Base-by-base conservation (phyloP, 2,888 invertebrate species). In the Spilarctia lutea region DNA sequence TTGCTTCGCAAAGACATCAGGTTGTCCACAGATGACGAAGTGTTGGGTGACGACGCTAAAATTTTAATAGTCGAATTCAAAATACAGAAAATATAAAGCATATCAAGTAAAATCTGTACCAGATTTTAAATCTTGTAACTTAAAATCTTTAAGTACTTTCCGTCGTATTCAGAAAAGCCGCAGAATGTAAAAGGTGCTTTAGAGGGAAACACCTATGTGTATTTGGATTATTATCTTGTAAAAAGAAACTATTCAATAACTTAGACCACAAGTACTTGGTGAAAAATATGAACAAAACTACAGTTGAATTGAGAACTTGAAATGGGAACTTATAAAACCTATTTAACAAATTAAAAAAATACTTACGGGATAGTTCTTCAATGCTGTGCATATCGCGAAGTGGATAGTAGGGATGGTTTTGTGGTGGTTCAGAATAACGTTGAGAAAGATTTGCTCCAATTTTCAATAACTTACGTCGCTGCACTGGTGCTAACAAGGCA, bases 21-120 rank as follows among this genome's bases (percentile, higher is more conserved):
- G 91, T 97, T 97, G 88, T 97, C 97, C 13, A 97, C 97, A 13
- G 97, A 97, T 3, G 97, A 97, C 16, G 97, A 97, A 0, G 96
- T 96, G 77, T 95, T 96, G 27, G 96, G 96, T 20, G 96, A 96
- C 79, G 96, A 95, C 30, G 96, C 96, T 96, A 86, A 10, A 90
- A 91, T 79, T 39, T n/a, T 8, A 60, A 8, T 27, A 27, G 0
- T 27, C 27, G 11, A 60, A 60, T 60, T 27, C 13, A 27, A 60
- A 13, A 60, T 4, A 60, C 4, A 27, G 24, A 60, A 60, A 27
- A 20, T 48, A 1, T 48, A 18, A 48, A 7, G 48, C 18, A 39
- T 11, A 39, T 39, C 39, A 39, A 39, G 11, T 39, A 39, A 39
- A 10, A 11, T 39, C 39, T 39, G 11, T 1, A 20, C 20, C 6